These are phyloP conservation scores for Campoletis sonorensis DNA, from an alignment of 1,140 invertebrate species.

Conservation along the genomic window DNA sequence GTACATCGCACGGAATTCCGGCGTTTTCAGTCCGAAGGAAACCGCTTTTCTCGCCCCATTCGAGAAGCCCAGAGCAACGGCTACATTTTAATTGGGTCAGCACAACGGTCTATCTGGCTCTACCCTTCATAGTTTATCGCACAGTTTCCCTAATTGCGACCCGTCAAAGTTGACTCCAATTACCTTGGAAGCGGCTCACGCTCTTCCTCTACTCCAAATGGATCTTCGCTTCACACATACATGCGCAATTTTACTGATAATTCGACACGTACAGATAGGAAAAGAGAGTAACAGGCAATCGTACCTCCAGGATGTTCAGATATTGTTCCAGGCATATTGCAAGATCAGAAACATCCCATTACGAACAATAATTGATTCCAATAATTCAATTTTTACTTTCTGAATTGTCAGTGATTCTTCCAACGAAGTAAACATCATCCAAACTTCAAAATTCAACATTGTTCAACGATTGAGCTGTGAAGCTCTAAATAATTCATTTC, in stretches of 20 bases:
- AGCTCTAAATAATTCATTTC: no score
- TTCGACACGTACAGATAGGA: not conserved
- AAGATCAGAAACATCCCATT: not conserved
- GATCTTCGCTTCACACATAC: slow-evolving; percentile 14
- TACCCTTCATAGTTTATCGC: slow-evolving; percentile 47
- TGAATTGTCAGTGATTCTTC: no score
- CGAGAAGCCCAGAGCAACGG: not conserved
- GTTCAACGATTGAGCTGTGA: no score
- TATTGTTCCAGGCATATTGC: not conserved
- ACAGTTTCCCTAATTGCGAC: slow-evolving; percentile 47
- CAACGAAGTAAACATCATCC: no score
- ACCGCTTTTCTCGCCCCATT: not conserved
- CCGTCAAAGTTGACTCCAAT: slow-evolving; percentile 43
- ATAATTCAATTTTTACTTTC: no score
- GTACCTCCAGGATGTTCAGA: not conserved
- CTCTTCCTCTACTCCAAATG: not conserved
- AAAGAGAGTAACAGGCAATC: not conserved
- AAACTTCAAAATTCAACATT: no score
- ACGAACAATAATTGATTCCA: no score
- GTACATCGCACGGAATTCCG: slow-evolving; percentile 42
- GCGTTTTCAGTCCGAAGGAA: not conserved
- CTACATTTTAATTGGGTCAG: slow-evolving; percentile 56
- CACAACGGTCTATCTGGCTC: slow-evolving; percentile 38
- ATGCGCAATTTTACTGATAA: slow-evolving; percentile 14
- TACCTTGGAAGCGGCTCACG: slow-evolving; percentile 26